Percentiles rank a stretch among this genome's conserved stretches.
These are phyloP conservation scores for Pseudochaenichthys georgianus DNA, from an alignment of 2,797 vertebrate genomes.

Conservation along the genomic window DNA sequence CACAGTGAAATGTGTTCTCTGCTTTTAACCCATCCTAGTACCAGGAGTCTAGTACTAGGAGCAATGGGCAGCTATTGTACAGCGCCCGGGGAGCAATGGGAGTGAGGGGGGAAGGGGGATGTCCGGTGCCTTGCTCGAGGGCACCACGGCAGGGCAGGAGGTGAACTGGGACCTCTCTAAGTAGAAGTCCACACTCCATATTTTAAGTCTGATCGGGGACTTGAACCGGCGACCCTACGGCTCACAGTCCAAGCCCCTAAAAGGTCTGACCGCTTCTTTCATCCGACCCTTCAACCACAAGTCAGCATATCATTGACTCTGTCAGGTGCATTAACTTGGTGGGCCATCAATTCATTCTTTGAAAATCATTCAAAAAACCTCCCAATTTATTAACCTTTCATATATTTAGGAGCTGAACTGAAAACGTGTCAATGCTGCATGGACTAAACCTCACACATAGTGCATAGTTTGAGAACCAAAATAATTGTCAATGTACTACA, in stretches of 20 bases:
- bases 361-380: constrained; percentile 24
- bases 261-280: constrained; percentile 10
- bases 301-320: constrained; percentile 19
- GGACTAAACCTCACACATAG: constrained; percentile 34
- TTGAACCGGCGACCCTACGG: too few species aligned
- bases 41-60: too few species aligned
- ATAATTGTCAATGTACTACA: not conserved
- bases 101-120: too few species aligned
- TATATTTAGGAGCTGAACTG: constrained; percentile 38
- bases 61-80: too few species aligned
- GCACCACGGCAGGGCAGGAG: too few species aligned
- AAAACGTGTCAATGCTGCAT: constrained; percentile 52
- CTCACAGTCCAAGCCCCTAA: not conserved
- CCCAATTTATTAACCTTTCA: constrained; percentile 48
- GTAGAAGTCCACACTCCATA: too few species aligned
- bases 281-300: constrained; percentile 1
- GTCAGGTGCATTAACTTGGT: constrained; percentile 9
- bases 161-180: too few species aligned
- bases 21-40: too few species aligned
- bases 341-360: constrained; percentile 26
- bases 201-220: too few species aligned
- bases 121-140: too few species aligned
- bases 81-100: too few species aligned
- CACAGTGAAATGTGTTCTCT: too few species aligned
- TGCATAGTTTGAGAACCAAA: not conserved